These are phyloP conservation scores for Drosophila trichaetosa DNA, from an alignment of 2,888 invertebrate species.

Conservation along the genomic window DNA sequence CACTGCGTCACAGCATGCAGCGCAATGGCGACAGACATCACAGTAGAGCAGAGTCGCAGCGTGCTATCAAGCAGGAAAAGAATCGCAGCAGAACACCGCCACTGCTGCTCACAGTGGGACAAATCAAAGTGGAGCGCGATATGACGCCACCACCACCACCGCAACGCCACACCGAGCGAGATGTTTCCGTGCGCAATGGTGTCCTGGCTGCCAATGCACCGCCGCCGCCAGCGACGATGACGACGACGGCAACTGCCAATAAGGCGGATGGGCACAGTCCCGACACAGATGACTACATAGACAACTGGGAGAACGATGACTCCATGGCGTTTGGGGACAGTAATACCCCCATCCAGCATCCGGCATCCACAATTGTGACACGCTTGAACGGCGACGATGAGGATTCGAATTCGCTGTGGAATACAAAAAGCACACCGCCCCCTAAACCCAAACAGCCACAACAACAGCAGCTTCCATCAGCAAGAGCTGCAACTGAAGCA, in stretches of 20 bases:
- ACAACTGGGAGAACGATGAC: slow-evolving; percentile 84
- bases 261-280: slow-evolving; percentile 77
- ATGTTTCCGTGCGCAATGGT: slow-evolving; percentile 42
- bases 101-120: slow-evolving; percentile 40
- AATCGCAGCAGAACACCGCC: slow-evolving; percentile 55
- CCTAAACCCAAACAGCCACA: slow-evolving; percentile 49
- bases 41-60: slow-evolving; percentile 7
- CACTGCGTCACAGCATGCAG: slow-evolving; percentile 28
- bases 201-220: slow-evolving; percentile 44
- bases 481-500: slow-evolving; percentile 6
- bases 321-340: slow-evolving; percentile 75
- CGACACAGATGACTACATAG: slow-evolving; percentile 84
- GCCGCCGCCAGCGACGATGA: slow-evolving; percentile 19
- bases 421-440: slow-evolving; percentile 69
- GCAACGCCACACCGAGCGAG: slow-evolving; percentile 2
- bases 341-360: slow-evolving; percentile 44
- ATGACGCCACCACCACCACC: slow-evolving; percentile 49
- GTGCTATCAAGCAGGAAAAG: slow-evolving; percentile 58
- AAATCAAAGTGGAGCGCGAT: slow-evolving; percentile 60
- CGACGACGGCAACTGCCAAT: not conserved
- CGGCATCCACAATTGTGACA: not conserved
- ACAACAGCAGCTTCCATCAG: not conserved
- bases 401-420: slow-evolving; percentile 71
- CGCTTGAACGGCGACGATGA: slow-evolving; percentile 56
- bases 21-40: slow-evolving; percentile 35